These are phyloP conservation scores for Buphagus erythrorhynchus DNA, from an alignment of 2,797 vertebrate species.

Conservation along the genomic window DNA sequence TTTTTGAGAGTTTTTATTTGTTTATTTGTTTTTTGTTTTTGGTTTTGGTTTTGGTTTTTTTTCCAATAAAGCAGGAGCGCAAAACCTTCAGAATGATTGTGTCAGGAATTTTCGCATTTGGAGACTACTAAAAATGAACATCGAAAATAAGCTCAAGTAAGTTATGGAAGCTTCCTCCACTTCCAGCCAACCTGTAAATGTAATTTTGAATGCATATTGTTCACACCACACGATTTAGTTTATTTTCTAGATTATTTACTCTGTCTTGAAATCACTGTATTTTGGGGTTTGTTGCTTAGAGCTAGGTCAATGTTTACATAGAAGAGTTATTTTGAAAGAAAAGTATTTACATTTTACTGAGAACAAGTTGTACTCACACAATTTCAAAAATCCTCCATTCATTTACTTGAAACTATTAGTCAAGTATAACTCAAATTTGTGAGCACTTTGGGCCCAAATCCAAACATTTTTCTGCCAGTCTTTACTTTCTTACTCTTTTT, in stretches of 20 bases:
- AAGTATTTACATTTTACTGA: not conserved
- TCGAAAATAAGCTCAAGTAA: not conserved
- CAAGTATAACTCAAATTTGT: not conserved
- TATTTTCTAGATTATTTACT: not conserved
- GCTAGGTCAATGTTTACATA: not conserved
- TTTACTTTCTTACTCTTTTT: not conserved
- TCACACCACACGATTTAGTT: not conserved
- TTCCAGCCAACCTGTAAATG: not conserved
- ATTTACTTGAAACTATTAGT: not conserved
- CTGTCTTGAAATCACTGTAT: not conserved
- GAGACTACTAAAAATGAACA: not conserved
- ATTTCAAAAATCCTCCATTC: not conserved
- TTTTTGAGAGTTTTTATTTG: fast-evolving
- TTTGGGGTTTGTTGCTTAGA: not conserved
- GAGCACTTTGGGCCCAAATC: not conserved
- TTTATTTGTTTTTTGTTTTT: not conserved
- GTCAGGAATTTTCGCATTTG: not conserved
- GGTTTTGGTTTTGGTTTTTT: not conserved
- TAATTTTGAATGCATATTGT: not conserved
- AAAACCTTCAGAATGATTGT: not conserved
- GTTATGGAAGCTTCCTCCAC: not conserved
- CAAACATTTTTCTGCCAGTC: not conserved
- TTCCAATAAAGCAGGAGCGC: not conserved
- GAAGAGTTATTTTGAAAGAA: not conserved
- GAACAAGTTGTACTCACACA: not conserved